Base-by-base conservation (phyloP, 2,888 invertebrate genomes). In the Zonitis immaculata region DNA sequence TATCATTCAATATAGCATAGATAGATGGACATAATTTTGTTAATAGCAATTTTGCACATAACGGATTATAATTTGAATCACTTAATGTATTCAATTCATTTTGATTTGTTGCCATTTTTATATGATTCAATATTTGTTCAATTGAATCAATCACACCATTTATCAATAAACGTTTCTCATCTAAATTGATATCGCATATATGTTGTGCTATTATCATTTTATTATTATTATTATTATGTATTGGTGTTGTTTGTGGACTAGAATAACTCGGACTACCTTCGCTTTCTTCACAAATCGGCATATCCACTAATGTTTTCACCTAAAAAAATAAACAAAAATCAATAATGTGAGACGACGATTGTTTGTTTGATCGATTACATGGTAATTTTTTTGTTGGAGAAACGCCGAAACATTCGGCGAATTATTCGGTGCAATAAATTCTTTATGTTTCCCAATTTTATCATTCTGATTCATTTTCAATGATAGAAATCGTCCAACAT, bases 1-100 rank as follows among this genome's bases (percentile, higher is more conserved):
- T 94, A 71, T 95, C 92, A 64, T 88, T 85, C 66, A 95, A 82
- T 52, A 94, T 82, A 3, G 88, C 87, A 65, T 91, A 89, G 28
- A 95, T 77, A 8, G 93, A 88, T 1, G 93, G 91, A 71, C 93
- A 93, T 32, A 95, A 77, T 43, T 83, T 83, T 49, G 85, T 85
- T 25, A 92, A 76, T 22, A 89, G 87, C 46, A 90, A 80, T 72
- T 88, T 87, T 6, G 87, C 86, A 66, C 87, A 86, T 22, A 82
- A 79, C 11, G 86, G 84, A 51, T 84, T 84, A 52, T 79, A 71
- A 58, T 76, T 77, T 0, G 83, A 82, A 68, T 84, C 83, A 35
- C 83, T 83, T 28, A 84, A 71, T 59, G 77, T 77, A 14, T 79
- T 79, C 53, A 83, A 69, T 69, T 86, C 86, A 18, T 78, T 78